Base-by-base conservation (phyloP, 2,888 invertebrate species). In the Lepidocyrtoides sp. region DNA sequence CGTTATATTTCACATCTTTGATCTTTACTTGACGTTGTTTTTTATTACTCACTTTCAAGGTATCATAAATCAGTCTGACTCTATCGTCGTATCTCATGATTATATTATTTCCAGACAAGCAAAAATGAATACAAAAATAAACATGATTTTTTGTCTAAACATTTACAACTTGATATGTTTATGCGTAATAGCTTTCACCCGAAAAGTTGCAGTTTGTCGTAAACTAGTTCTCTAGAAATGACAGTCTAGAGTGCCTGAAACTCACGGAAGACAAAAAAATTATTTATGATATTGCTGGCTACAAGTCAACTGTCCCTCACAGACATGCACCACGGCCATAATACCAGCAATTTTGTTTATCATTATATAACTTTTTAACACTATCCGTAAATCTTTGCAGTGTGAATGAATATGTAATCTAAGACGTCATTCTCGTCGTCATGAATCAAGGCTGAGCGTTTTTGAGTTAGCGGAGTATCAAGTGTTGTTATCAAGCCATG, bases 71-170 rank as follows among this genome's bases (percentile, higher is more conserved):
- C 72, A 85, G 57, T 36, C 1, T 32, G 72, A 75, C 23, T 4
- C 12, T 44, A 48, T 20, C 8, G n/a, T 66, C 44, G 29, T n/a
- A n/a, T n/a, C n/a, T n/a, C n/a, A n/a, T n/a, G n/a, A n/a, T n/a
- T n/a, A n/a, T n/a, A n/a, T n/a, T 63, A 83, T 66, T 83, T 83
- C 83, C 83, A 66, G 66, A 41, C n/a, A 29, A 63, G 20, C 36
- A 26, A n/a, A 77, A 20, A n/a, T 57, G 14, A 8, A 63, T 12
- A 26, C 29, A 12, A 10, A 29, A 57, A 26, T 63, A 63, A 3
- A 26, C 57, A n/a, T 4, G 57, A 57, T n/a, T 5, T n/a, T 29
- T 17, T 57, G 7, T 57, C 2, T 57, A 57, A 57, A 14, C 57
- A 57, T 57, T 57, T 20, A 57, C 57, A 63, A 63, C 26, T 63